Percentiles rank a stretch among this genome's conserved stretches.
phyloP scores from a whole-genome alignment of 1,140 invertebrate genomes.

The Mamestra configurata region DNA sequence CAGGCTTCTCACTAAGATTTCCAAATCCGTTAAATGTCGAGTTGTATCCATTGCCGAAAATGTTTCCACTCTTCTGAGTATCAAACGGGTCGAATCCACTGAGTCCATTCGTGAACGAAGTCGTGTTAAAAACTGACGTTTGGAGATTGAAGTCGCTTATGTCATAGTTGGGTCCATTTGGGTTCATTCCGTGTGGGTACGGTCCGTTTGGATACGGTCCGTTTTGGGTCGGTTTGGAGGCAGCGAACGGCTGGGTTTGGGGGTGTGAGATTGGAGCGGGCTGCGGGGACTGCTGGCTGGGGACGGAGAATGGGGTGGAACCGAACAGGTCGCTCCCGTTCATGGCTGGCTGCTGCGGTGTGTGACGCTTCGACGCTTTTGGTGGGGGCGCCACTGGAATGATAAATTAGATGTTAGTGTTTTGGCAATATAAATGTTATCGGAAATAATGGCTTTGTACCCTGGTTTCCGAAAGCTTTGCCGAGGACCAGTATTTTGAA shows the following conservation, averaged over 20 bases:
- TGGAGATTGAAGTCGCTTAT: conserved; percentile 84
- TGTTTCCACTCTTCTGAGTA: conserved; percentile 91
- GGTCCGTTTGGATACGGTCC: neutral
- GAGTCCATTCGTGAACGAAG: conserved; percentile 79
- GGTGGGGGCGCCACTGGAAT: conserved; percentile 93
- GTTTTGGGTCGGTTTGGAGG: conserved; percentile 37
- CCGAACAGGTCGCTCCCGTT: conserved; percentile 90
- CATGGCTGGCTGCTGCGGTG: conserved; percentile 80
- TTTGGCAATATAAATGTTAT: neutral
- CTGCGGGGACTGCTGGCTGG: conserved; percentile 56
- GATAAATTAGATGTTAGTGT: conserved; percentile 46
- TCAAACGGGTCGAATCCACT: conserved; percentile 92
- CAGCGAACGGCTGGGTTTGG: conserved; percentile 39
- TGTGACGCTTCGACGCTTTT: conserved; percentile 90
- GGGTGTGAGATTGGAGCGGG: conserved; percentile 50
- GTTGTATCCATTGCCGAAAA: conserved; percentile 82
- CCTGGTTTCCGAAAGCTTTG: no score
- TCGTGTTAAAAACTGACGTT: conserved; percentile 80
- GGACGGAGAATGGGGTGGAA: conserved; percentile 89
- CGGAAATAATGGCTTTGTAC: no score
- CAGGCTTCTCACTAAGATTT: conserved; percentile 84
- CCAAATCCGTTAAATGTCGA: conserved; percentile 83
- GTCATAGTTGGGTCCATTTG: conserved; percentile 82
- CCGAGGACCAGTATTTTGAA: no score
- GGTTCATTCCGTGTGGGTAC: conserved; percentile 8